Evolutionary conservation across 1,140 invertebrate species (phyloP).

Genomic region (Phortica variegata): DNA sequence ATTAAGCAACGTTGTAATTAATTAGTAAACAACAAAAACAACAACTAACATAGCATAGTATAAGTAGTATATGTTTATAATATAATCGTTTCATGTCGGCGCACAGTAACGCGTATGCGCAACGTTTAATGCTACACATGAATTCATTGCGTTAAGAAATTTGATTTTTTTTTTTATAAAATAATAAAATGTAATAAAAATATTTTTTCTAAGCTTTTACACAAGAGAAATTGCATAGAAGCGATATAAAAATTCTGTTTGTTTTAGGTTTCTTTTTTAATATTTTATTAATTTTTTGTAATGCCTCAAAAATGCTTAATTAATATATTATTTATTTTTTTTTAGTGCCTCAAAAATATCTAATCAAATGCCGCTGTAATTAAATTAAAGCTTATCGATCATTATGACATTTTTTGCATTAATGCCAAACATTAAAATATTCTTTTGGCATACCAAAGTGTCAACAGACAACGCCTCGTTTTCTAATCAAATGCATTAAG

Average conservation of each 20-base stretch:
- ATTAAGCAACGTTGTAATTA: too few relatives aligned
- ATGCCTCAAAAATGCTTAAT: not conserved
- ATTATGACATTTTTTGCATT: too few relatives aligned
- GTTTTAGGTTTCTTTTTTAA: not conserved
- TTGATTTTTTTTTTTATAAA: not conserved
- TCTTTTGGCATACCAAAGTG: not conserved
- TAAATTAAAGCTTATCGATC: not conserved
- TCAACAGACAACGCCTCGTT: not conserved
- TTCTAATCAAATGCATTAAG: not conserved
- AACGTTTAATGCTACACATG: too few relatives aligned
- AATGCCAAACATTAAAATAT: not conserved
- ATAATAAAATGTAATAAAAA: not conserved
- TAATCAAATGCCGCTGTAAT: not conserved
- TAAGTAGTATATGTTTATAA: too few relatives aligned
- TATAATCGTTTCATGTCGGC: too few relatives aligned
- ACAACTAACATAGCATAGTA: too few relatives aligned
- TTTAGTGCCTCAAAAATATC: not conserved
- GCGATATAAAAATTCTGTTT: not conserved
- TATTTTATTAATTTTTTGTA: not conserved
- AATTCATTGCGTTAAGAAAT: not conserved
- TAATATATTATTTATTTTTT: not conserved
- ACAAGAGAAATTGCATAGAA: not conserved
- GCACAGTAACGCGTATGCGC: too few relatives aligned
- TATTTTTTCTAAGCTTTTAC: not conserved
- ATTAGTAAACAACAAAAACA: too few relatives aligned